phyloP scores from a whole-genome alignment of 2,888 invertebrate genomes.

The Deroplatys truncata region DNA sequence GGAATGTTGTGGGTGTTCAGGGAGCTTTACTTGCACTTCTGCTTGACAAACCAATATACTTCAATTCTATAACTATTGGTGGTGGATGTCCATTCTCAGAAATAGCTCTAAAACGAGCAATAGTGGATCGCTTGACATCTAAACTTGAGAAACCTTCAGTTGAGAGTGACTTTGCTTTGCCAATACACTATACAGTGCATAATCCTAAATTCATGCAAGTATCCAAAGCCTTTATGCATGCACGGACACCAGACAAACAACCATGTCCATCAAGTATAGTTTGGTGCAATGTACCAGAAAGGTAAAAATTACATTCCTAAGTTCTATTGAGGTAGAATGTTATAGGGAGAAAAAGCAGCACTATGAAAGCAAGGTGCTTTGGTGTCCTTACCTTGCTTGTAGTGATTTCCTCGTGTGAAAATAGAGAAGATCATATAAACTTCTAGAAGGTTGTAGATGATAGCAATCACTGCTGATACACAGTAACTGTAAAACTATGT shows the following conservation, averaged over 20 bases:
- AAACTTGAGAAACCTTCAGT: background rate
- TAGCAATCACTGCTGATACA: too few species aligned
- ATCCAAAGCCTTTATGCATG: conserved; percentile 26
- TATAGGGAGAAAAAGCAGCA: background rate
- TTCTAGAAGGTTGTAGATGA: too few species aligned
- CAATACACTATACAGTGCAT: conserved; percentile 32
- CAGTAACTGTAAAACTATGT: too few species aligned
- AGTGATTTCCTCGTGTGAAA: too few species aligned
- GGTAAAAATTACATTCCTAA: conserved; percentile 38
- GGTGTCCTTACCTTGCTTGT: too few species aligned
- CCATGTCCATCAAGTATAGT: conserved; percentile 59
- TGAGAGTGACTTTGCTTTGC: conserved; percentile 30
- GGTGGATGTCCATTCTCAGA: conserved; percentile 59
- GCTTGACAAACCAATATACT: conserved; percentile 61
- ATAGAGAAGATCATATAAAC: too few species aligned
- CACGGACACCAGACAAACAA: conserved; percentile 36
- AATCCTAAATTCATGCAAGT: conserved; percentile 36
- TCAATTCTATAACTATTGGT: conserved; percentile 68
- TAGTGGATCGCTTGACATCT: conserved; percentile 40
- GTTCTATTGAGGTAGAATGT: background rate
- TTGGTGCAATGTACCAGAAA: conserved; percentile 52
- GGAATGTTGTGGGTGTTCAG: conserved; percentile 67
- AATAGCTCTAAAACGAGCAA: conserved; percentile 55
- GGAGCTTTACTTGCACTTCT: conserved; percentile 72
- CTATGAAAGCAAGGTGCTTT: too few species aligned